phyloP scores from a whole-genome alignment of 2,888 invertebrate species.

The Allygus modestus region DNA sequence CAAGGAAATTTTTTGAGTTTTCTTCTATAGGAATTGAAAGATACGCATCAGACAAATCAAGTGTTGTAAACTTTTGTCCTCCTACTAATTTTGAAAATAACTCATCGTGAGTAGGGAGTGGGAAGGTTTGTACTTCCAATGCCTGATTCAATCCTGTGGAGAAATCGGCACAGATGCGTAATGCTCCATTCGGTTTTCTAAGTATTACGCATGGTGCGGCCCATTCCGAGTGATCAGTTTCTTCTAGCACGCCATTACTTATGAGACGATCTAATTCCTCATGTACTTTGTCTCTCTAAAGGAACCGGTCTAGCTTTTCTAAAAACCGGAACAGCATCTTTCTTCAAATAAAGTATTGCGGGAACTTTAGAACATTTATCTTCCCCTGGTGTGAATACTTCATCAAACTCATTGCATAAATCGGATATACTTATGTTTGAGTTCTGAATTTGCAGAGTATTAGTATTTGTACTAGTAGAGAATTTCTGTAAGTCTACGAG shows the following conservation, averaged over 20 bases:
- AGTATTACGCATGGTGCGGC: constrained; percentile 29
- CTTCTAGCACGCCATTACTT: constrained; percentile 1
- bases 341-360: constrained; percentile 12
- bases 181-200: constrained; percentile 30
- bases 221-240: constrained; percentile 39
- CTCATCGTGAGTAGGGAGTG: too few species aligned
- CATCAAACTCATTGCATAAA: not conserved
- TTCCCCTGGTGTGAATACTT: too few species aligned
- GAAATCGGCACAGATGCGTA: constrained; percentile 20
- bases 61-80: too few species aligned
- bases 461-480: not conserved
- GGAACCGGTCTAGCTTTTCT: constrained; percentile 36
- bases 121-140: constrained; percentile 2
- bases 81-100: too few species aligned
- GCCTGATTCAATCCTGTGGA: constrained; percentile 25
- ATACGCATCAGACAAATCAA: too few species aligned
- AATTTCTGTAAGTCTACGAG: not conserved
- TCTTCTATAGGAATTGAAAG: too few species aligned
- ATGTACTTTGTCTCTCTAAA: constrained; percentile 26
- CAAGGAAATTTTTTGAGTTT: too few species aligned
- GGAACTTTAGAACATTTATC: constrained; percentile 39
- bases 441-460: not conserved
- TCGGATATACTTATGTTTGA: not conserved
- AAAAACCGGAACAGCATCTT: constrained; percentile 11
- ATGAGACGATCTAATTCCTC: constrained; percentile 39